Evolutionary conservation across 2,797 vertebrate genomes (phyloP), one percentile per base, ranked within the genome.

Genomic region (Kryptolebias ocellatus): DNA sequence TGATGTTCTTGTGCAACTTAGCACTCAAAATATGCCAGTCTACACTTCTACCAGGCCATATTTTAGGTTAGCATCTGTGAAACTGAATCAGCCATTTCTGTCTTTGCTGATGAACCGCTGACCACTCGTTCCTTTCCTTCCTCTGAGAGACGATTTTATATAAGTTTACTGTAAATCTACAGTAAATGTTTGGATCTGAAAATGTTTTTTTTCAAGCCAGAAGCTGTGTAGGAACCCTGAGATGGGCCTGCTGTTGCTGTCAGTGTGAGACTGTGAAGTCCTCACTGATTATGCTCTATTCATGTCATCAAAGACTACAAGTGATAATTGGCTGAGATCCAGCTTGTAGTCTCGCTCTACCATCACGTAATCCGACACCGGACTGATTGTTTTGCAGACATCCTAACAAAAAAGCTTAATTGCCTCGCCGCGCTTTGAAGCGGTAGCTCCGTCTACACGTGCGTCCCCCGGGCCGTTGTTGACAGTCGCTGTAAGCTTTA

Each of bases 241-340:
- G 42, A 57, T 18, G 5, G 8, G 18, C n/a, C 47, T 2, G 17
- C 61, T 37, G n/a, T 11, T 58, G 1, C 28, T 28, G 55, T 53
- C 28, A 18, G 17, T 18, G n/a, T 31, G 1, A 50, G 17, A 70
- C 20, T 14, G 17, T 39, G n/a, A 53, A 11, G 44, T 42, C 46
- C 12, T 20, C 7, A 27, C 39, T 8, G 47, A 57, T 42, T 57
- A 61, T 47, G 39, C 18, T 24, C 31, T 47, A 18, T 28, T 18
- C 20, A 62, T 56, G 24, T 51, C 11, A 42, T 57, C n/a, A 51
- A 46, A 64, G 20, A 42, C 37, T 28, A 14, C 59, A 31, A 31
- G 46, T 17, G 34, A n/a, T 56, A 65, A 60, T 37, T 64, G 46
- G 51, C 14, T 9, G 24, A n/a, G 51, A 50, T 69, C 60, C 72